Conservation (phyloP, 2,797 vertebrate species). For the Podargus strigoides region DNA sequence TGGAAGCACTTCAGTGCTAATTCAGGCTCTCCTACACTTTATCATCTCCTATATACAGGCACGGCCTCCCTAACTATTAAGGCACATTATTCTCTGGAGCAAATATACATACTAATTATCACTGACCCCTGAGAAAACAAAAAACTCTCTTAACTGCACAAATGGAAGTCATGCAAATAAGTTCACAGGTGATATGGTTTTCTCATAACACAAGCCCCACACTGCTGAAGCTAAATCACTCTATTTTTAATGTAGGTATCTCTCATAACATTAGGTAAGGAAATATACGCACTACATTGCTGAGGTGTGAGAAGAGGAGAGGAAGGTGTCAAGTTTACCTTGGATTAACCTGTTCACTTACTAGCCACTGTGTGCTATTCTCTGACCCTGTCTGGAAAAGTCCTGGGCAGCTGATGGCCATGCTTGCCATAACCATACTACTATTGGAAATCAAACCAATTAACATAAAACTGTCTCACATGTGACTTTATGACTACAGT, state of each 20-base stretch:
- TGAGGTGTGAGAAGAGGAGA: background rate
- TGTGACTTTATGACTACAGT: background rate
- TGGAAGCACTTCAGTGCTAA: background rate
- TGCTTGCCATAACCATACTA: background rate
- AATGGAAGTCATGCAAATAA: background rate
- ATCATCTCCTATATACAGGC: background rate
- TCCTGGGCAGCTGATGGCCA: background rate
- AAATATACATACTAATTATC: background rate
- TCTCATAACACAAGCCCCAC: background rate
- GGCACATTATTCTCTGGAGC: background rate
- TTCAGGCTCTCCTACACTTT: background rate
- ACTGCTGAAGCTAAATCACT: background rate
- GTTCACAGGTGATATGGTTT: background rate
- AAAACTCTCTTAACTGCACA: background rate
- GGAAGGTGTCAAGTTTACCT: background rate
- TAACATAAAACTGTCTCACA: background rate
- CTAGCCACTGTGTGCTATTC: rapidly evolving
- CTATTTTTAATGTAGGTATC: background rate
- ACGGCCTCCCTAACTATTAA: background rate
- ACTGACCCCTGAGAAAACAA: background rate
- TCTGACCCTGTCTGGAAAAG: background rate
- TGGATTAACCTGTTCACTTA: background rate
- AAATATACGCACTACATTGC: background rate
- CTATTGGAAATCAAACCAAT: background rate
- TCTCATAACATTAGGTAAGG: background rate